A percentile compares a stretch with the other conserved stretches of the same genome.
These are phyloP conservation scores for Drosophila kanapiae DNA, from an alignment of 1,140 invertebrate genomes.

Conservation along the genomic window DNA sequence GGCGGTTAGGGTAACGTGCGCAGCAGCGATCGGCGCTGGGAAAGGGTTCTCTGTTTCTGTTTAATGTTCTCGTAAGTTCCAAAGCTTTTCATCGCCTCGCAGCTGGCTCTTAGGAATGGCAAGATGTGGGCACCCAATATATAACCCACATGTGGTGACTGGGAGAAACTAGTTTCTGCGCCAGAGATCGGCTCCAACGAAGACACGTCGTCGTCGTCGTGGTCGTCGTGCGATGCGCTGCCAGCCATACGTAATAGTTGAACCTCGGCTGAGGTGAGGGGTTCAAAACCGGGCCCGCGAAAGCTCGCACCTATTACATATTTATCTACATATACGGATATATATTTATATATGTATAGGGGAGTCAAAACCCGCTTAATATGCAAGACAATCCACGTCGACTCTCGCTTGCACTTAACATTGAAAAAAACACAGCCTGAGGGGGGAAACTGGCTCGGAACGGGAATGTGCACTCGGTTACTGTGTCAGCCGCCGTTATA, in stretches of 20 bases:
- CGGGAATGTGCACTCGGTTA: conserved; percentile 48
- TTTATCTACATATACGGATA: not conserved
- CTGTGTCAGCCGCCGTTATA: conserved; percentile 30
- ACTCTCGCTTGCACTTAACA: conserved; percentile 55
- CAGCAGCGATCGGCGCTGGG: conserved; percentile 11
- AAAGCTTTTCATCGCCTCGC: conserved; percentile 22
- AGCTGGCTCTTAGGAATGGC: conserved; percentile 18
- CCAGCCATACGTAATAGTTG: conserved; percentile 34
- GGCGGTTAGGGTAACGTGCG: conserved; percentile 12
- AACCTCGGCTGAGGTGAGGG: not conserved
- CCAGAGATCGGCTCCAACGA: conserved; percentile 21
- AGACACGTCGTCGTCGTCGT: conserved; percentile 51
- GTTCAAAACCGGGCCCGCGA: conserved; percentile 14
- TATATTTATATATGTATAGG: not conserved
- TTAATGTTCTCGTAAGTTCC: conserved; percentile 40
- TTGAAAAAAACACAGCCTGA: conserved; percentile 27
- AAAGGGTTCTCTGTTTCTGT: conserved; percentile 45
- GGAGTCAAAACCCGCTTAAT: conserved; percentile 25
- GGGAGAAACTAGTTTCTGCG: conserved; percentile 55
- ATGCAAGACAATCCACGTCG: conserved; percentile 45
- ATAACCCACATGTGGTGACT: not conserved
- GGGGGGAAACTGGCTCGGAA: conserved; percentile 10
- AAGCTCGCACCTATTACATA: conserved; percentile 22
- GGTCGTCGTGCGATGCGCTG: conserved; percentile 59
- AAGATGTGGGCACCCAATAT: not conserved